Evolutionary conservation across 2,888 invertebrate genomes (phyloP).

Genomic region (Eledona agricola): DNA sequence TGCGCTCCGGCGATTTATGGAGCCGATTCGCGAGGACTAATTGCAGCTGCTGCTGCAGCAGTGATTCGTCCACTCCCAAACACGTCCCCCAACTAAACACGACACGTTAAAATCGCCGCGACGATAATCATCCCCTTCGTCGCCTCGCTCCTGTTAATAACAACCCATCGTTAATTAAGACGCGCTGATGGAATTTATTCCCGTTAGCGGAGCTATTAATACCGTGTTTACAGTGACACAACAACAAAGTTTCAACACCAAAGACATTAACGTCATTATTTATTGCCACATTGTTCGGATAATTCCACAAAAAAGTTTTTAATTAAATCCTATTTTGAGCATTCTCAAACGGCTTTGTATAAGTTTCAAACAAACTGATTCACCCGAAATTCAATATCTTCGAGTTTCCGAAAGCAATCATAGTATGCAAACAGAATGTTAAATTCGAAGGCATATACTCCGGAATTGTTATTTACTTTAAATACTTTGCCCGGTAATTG

Average conservation of each 20-base stretch:
- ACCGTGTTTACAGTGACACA: slow-evolving; percentile 16
- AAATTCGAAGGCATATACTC: slow-evolving; percentile 19
- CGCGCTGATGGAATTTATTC: slow-evolving; percentile 16
- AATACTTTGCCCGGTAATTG: slow-evolving; percentile 19
- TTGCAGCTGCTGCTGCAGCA: slow-evolving; percentile 12
- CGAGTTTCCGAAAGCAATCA: slow-evolving; percentile 30
- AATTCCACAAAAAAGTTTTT: slow-evolving; percentile 25
- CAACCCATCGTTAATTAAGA: slow-evolving; percentile 17
- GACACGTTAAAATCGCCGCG: slow-evolving; percentile 6
- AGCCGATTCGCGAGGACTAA: slow-evolving; percentile 6
- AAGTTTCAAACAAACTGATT: slow-evolving; percentile 30
- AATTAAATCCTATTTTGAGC: slow-evolving; percentile 26
- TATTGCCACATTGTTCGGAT: slow-evolving; percentile 23
- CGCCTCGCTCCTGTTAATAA: slow-evolving; percentile 5
- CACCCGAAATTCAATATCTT: slow-evolving; percentile 30
- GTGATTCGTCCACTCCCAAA: too few species aligned
- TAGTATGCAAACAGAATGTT: slow-evolving; percentile 28
- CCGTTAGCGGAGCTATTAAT: slow-evolving; percentile 14
- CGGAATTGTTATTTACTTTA: slow-evolving; percentile 25
- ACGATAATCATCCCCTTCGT: slow-evolving; percentile 15
- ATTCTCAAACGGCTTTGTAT: slow-evolving; percentile 16
- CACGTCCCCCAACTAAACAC: too few species aligned
- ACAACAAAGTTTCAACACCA: slow-evolving; percentile 18
- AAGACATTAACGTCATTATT: slow-evolving; percentile 21
- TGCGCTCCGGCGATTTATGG: slow-evolving; percentile 8